Conservation (phyloP, 2,113 vertebrate species). For the Ptilorrhoa leucosticta region DNA sequence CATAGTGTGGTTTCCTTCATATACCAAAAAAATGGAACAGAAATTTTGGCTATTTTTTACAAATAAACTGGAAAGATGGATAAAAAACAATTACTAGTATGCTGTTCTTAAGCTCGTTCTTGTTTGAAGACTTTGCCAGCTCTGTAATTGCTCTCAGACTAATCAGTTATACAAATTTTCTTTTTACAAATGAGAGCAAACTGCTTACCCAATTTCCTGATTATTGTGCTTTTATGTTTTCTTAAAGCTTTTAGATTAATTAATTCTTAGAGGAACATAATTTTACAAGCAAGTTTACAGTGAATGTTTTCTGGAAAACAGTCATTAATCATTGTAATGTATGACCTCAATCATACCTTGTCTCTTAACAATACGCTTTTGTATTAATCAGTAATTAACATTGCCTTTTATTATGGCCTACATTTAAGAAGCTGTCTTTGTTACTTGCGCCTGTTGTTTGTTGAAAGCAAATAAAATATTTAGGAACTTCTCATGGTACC, state of each 20-base stretch:
- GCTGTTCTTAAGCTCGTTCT: background rate
- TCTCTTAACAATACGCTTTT: background rate
- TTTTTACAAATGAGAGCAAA: background rate
- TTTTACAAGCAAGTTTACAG: background rate
- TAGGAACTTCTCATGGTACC: background rate
- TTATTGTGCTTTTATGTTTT: constrained; percentile 23
- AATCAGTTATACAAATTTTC: constrained; percentile 16
- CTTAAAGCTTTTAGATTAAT: constrained; percentile 33
- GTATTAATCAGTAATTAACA: background rate
- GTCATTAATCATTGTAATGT: background rate
- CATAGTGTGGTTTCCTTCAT: background rate
- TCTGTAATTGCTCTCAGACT: background rate
- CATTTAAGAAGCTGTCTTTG: background rate
- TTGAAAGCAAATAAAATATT: background rate
- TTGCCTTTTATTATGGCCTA: background rate
- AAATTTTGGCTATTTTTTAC: background rate
- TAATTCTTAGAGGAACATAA: background rate
- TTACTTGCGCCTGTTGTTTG: background rate
- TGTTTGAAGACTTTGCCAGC: constrained; percentile 3
- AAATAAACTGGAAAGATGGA: background rate
- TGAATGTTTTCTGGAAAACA: background rate
- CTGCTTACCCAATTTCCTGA: background rate
- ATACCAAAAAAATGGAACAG: background rate
- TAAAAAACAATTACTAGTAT: background rate
- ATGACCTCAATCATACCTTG: background rate